A percentile compares a stretch with the other conserved stretches of the same genome.
Conservation (phyloP, 2,113 vertebrate genomes). For the Microcebus lehilahytsara region DNA sequence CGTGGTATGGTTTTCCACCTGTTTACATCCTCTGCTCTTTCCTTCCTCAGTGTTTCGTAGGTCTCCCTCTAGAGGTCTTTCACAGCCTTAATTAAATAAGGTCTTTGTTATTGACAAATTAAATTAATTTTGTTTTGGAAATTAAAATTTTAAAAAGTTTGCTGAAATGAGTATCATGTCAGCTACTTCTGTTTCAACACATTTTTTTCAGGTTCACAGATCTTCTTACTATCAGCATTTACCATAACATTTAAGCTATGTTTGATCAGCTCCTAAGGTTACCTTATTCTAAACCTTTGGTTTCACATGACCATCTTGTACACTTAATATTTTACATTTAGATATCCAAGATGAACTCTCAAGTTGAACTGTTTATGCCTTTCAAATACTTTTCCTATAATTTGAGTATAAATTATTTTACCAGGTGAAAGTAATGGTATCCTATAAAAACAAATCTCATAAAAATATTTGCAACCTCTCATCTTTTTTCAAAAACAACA, state of each 20-base stretch:
- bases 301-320: not conserved
- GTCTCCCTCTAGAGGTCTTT: too few relatives aligned
- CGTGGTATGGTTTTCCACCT: too few relatives aligned
- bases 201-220: not conserved
- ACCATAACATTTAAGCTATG: not conserved
- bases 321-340: not conserved
- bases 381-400: not conserved
- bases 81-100: too few relatives aligned
- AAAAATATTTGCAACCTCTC: not conserved
- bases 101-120: not conserved
- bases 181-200: not conserved
- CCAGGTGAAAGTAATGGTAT: not conserved
- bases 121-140: not conserved
- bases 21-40: too few relatives aligned
- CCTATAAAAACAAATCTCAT: not conserved
- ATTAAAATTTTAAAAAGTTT: not conserved
- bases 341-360: not conserved
- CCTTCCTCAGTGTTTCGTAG: too few relatives aligned
- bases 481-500: not conserved
- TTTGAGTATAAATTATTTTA: not conserved
- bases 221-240: not conserved
- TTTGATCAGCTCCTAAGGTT: not conserved
- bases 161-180: not conserved
- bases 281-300: not conserved
- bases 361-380: not conserved